These are phyloP conservation scores for Epinephelus moara DNA, from an alignment of 2,113 vertebrate genomes.

Conservation along the genomic window DNA sequence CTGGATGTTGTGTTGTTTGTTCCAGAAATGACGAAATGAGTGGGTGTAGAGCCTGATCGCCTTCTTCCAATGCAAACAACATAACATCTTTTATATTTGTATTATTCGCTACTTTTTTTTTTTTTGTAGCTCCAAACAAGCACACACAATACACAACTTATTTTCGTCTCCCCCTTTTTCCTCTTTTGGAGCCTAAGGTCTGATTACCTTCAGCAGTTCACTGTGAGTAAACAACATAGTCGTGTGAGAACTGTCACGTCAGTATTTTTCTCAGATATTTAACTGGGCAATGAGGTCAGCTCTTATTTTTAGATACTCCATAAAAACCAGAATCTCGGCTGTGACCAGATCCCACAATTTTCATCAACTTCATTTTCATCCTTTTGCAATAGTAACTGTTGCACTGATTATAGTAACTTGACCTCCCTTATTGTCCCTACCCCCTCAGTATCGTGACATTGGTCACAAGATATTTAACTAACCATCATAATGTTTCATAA, in stretches of 20 bases:
- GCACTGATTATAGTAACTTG: not conserved
- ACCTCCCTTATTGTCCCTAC: not conserved
- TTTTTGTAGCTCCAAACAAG: not conserved
- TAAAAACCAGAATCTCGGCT: not conserved
- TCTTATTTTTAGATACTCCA: not conserved
- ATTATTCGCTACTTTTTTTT: not conserved
- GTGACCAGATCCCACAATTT: constrained; percentile 6
- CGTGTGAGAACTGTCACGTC: constrained; percentile 6
- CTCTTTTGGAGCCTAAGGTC: not conserved
- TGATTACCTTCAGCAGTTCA: not conserved
- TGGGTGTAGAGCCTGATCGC: not conserved
- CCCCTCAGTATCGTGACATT: constrained; percentile 9
- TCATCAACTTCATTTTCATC: constrained; percentile 3
- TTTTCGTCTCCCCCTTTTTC: not conserved
- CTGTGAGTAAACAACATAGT: constrained; percentile 45
- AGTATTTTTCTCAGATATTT: not conserved
- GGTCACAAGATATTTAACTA: constrained; percentile 55
- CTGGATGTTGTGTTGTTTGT: constrained; percentile 42
- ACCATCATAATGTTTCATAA: constrained; percentile 46
- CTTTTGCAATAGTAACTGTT: not conserved
- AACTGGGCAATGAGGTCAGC: constrained; percentile 7
- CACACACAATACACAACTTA: not conserved
- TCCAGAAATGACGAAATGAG: constrained; percentile 1
- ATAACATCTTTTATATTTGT: not conserved
- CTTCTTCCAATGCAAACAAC: not conserved